Conservation (phyloP, 2,113 vertebrate species). For the Thomomys bottae region DNA sequence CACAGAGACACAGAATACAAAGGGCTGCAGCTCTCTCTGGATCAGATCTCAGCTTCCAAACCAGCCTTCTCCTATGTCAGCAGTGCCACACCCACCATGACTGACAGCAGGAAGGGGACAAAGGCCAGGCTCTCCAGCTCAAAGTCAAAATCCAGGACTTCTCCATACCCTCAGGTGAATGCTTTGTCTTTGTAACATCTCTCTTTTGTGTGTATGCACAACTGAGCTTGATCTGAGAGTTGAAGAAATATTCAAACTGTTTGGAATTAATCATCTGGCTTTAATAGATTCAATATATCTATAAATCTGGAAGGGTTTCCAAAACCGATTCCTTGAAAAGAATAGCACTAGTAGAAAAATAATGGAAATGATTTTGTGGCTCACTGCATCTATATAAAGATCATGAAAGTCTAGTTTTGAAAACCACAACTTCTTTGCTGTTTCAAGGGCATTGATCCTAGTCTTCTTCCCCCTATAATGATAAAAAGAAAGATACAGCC, state of each 20-base stretch:
- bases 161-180: constrained; percentile 95
- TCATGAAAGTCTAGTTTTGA: background rate
- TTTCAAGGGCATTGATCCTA: constrained; percentile 17
- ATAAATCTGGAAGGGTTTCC: constrained; percentile 37
- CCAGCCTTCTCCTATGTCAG: constrained; percentile 91
- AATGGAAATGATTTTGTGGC: constrained; percentile 48
- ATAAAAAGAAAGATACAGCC: constrained; percentile 25
- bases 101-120: constrained; percentile 90
- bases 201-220: background rate
- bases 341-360: constrained; percentile 44
- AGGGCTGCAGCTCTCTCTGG: constrained; percentile 96
- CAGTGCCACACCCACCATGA: constrained; percentile 88
- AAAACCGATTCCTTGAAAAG: constrained; percentile 53
- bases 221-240: constrained; percentile 65
- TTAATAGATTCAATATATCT: constrained; percentile 44
- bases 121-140: constrained; percentile 90
- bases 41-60: constrained; percentile 94
- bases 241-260: constrained; percentile 40
- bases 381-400: constrained; percentile 42
- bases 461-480: background rate
- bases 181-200: background rate
- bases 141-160: constrained; percentile 94
- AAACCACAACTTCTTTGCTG: constrained; percentile 4
- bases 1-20: constrained; percentile 97
- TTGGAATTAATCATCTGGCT: constrained; percentile 55